Conservation (phyloP, 2,888 invertebrate species). For the Parnassius orleans region DNA sequence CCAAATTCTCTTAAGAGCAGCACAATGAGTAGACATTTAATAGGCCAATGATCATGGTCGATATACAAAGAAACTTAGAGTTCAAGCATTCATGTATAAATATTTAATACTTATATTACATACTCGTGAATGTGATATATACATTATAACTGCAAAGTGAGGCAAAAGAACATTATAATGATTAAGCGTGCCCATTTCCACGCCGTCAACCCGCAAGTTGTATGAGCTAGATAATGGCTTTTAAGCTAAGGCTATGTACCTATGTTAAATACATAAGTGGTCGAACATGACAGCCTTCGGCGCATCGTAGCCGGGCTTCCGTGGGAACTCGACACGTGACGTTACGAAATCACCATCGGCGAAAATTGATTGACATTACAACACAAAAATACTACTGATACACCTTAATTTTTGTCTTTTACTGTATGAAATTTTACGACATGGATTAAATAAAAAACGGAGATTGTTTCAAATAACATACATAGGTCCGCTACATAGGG, state of each 20-base stretch:
- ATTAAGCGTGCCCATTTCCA: slow-evolving; percentile 76
- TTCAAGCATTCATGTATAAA: too few relatives aligned
- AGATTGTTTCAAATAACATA: too few relatives aligned
- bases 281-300: slow-evolving; percentile 76
- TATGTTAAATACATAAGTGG: slow-evolving; percentile 78
- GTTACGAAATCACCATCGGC: slow-evolving; percentile 74
- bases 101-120: too few relatives aligned
- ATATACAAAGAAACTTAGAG: too few relatives aligned
- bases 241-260: slow-evolving; percentile 73
- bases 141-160: slow-evolving; percentile 12
- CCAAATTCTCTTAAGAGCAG: too few relatives aligned
- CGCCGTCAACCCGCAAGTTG: slow-evolving; percentile 68
- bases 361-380: slow-evolving; percentile 74
- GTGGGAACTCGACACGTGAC: slow-evolving; percentile 77
- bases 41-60: too few relatives aligned
- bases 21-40: too few relatives aligned
- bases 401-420: background rate
- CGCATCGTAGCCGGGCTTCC: slow-evolving; percentile 71
- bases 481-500: too few relatives aligned
- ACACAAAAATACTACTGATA: slow-evolving; percentile 4
- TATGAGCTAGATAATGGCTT: slow-evolving; percentile 78
- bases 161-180: slow-evolving; percentile 50
- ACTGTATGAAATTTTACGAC: too few relatives aligned
- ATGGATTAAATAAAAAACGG: too few relatives aligned
- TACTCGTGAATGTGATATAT: background rate